These are phyloP conservation scores for Blastobasis lacticolella DNA, from an alignment of 2,888 invertebrate species.

Conservation along the genomic window DNA sequence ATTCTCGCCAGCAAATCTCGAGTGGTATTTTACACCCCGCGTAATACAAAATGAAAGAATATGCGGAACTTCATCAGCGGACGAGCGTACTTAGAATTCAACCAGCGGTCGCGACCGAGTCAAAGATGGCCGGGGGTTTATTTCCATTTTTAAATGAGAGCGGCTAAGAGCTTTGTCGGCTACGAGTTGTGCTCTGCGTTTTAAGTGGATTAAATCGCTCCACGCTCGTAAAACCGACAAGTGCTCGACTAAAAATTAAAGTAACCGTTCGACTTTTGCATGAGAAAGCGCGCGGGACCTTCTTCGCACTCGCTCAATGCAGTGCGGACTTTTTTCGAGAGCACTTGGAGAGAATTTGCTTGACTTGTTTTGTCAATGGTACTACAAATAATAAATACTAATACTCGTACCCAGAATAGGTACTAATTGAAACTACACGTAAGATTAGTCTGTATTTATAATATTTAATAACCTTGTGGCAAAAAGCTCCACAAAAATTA, in stretches of 20 bases:
- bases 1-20: no score
- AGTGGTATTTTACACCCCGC: no score
- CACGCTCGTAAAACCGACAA: slow-evolving; percentile 74
- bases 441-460: no score
- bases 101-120: slow-evolving; percentile 58
- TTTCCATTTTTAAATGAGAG: slow-evolving; percentile 75
- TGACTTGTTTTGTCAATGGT: no score
- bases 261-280: slow-evolving; percentile 74
- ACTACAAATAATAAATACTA: no score
- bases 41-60: no score
- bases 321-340: slow-evolving; percentile 22
- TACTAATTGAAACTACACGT: no score
- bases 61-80: slow-evolving; percentile 43
- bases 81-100: slow-evolving; percentile 66
- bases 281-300: slow-evolving; percentile 66
- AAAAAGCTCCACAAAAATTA: no score
- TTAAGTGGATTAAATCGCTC: slow-evolving; percentile 76
- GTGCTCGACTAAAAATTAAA: slow-evolving; percentile 71
- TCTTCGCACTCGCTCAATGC: slow-evolving; percentile 58
- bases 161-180: slow-evolving; percentile 74
- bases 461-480: no score
- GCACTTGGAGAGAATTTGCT: no score
- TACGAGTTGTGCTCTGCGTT: slow-evolving; percentile 71
- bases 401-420: no score
- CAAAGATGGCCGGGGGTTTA: slow-evolving; percentile 72